Percentiles rank a stretch among this genome's conserved stretches.
These are phyloP conservation scores for Willisornis vidua DNA, from an alignment of 2,113 vertebrate species.

Conservation along the genomic window DNA sequence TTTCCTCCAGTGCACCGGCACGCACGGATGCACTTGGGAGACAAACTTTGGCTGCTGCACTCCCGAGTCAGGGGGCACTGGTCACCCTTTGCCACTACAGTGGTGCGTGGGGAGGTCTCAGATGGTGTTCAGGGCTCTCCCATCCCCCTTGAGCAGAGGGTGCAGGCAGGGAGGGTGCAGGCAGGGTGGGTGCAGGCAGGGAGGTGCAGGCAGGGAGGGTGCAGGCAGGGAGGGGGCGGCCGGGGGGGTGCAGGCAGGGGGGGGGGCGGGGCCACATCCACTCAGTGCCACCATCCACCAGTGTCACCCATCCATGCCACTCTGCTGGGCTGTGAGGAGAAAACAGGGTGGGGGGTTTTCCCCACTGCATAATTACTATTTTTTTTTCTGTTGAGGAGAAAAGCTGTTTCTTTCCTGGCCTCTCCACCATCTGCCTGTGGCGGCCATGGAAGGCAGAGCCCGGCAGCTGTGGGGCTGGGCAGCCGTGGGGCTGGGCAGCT, in stretches of 20 bases:
- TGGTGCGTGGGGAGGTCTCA: not conserved
- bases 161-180: not conserved
- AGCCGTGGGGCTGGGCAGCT: slow-evolving; percentile 7
- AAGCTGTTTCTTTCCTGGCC: slow-evolving; percentile 24
- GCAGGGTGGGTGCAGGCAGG: not conserved
- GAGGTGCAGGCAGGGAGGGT: too few relatives aligned
- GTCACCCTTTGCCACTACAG: not conserved
- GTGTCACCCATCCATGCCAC: not conserved
- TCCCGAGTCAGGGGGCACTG: rapidly evolving
- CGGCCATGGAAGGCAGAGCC: slow-evolving; percentile 7
- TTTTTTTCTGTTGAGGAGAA: not conserved
- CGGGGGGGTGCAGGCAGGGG: too few relatives aligned
- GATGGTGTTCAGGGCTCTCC: not conserved
- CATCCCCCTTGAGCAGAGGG: not conserved
- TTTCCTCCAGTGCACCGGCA: not conserved
- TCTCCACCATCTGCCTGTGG: slow-evolving; percentile 41
- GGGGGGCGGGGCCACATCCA: too few relatives aligned
- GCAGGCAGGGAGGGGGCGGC: too few relatives aligned
- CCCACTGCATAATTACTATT: not conserved
- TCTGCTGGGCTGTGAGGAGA: not conserved
- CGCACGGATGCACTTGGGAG: not conserved
- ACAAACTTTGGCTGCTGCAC: not conserved
- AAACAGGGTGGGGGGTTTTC: not conserved
- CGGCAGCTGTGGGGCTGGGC: not conserved
- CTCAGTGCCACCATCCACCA: not conserved